A percentile compares a stretch with the other conserved stretches of the same genome.
Conservation (phyloP, 2,888 invertebrate genomes). For the Antitype chi region DNA sequence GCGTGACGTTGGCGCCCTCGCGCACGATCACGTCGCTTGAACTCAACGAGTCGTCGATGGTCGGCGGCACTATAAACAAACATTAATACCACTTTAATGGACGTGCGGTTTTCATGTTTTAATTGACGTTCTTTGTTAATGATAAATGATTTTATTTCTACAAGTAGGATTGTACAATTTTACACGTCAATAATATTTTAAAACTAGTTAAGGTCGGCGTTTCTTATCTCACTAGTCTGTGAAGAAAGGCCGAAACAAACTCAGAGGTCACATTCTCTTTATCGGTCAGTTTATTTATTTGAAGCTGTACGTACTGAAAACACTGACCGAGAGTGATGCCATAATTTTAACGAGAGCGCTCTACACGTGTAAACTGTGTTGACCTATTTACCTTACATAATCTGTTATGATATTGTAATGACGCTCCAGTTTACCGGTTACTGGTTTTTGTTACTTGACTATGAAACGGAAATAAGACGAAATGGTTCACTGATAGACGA, state of each 20-base stretch:
- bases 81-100: slow-evolving; percentile 70
- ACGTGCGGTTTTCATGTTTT: slow-evolving; percentile 39
- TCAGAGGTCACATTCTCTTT: too few species aligned
- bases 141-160: too few species aligned
- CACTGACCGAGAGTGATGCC: not conserved
- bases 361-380: not conserved
- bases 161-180: too few species aligned
- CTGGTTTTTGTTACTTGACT: not conserved
- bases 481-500: not conserved
- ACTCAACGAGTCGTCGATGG: slow-evolving; percentile 97
- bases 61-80: slow-evolving; percentile 95
- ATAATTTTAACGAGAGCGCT: not conserved
- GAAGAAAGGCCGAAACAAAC: too few species aligned
- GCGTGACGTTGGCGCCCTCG: slow-evolving; percentile 96
- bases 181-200: too few species aligned
- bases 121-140: slow-evolving; percentile 20
- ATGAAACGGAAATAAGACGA: not conserved
- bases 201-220: too few species aligned
- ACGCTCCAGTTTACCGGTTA: not conserved
- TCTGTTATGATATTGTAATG: not conserved
- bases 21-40: slow-evolving; percentile 97
- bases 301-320: not conserved
- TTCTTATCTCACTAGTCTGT: too few species aligned
- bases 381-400: not conserved
- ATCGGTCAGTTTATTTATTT: not conserved